Conservation (phyloP, 2,888 invertebrate species). For the Oscheius sp. region DNA sequence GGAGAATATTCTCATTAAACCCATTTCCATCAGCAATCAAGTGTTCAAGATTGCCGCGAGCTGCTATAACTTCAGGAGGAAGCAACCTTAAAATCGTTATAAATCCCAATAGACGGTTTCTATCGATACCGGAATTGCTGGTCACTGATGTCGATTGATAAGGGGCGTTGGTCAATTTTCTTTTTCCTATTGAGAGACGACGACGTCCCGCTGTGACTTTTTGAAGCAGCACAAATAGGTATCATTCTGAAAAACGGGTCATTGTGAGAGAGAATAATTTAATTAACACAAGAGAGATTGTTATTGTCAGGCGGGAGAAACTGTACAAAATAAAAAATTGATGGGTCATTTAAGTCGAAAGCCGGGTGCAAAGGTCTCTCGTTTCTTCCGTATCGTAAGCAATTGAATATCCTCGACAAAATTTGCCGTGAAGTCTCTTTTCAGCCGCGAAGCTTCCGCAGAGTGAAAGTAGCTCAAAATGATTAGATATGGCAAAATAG, state of each 20-base stretch:
- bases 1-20: constrained; percentile 61
- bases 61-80: constrained; percentile 54
- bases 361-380: no score
- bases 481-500: no score
- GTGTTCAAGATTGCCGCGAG: constrained; percentile 55
- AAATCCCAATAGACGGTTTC: not conserved
- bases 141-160: constrained; percentile 37
- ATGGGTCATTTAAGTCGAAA: no score
- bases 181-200: constrained; percentile 1
- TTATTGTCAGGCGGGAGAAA: no score
- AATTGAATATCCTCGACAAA: no score
- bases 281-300: no score
- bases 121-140: constrained; percentile 27
- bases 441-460: no score
- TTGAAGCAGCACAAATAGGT: constrained; percentile 25
- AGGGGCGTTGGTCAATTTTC: constrained; percentile 32
- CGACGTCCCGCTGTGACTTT: constrained; percentile 15
- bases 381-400: no score
- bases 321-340: no score
- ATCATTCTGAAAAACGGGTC: constrained; percentile 23
- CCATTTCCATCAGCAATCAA: constrained; percentile 63
- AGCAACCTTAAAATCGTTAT: constrained; percentile 48
- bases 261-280: no score
- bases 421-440: no score
- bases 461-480: no score